A percentile compares a stretch with the other conserved stretches of the same genome.
Conservation (phyloP, 2,888 invertebrate genomes). For the Barypeithes pellucidus region DNA sequence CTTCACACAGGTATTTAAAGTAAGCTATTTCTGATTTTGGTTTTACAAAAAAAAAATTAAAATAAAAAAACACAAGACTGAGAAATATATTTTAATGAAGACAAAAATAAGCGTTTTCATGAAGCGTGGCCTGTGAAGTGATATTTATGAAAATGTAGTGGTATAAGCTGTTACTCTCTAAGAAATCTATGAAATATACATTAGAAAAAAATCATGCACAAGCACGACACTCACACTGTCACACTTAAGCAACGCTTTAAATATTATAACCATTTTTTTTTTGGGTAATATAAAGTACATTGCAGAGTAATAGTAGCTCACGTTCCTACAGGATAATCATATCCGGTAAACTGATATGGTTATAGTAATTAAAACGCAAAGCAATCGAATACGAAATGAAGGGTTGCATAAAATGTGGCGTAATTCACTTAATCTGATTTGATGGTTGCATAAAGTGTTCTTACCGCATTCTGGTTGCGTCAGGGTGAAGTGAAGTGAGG, state of each 20-base stretch:
- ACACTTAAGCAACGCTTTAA: conserved; percentile 26
- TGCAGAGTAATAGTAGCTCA: no score
- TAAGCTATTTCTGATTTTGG: no score
- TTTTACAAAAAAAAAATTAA: conserved; percentile 26
- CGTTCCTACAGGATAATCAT: no score
- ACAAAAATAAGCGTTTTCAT: conserved; percentile 49
- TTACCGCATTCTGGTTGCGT: conserved; percentile 72
- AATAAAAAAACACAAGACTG: conserved; percentile 20
- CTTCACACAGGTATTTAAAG: no score
- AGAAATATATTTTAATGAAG: conserved; percentile 34
- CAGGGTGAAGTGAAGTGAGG: conserved; percentile 71
- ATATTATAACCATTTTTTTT: conserved; percentile 24
- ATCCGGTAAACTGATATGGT: background rate
- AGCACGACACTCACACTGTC: conserved; percentile 41
- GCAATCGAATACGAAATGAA: conserved; percentile 40
- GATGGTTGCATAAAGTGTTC: conserved; percentile 66
- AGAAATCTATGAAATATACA: conserved; percentile 21
- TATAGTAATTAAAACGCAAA: conserved; percentile 25
- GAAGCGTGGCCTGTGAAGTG: conserved; percentile 46
- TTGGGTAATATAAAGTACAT: no score
- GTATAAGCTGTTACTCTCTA: conserved; percentile 37
- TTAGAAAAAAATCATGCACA: conserved; percentile 42
- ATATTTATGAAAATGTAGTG: conserved; percentile 41
- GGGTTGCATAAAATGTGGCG: conserved; percentile 45
- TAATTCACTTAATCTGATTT: conserved; percentile 37